A percentile compares a stretch with the other conserved stretches of the same genome.
These are phyloP conservation scores for Chitala chitala DNA, from an alignment of 2,113 vertebrate species.

Conservation along the genomic window DNA sequence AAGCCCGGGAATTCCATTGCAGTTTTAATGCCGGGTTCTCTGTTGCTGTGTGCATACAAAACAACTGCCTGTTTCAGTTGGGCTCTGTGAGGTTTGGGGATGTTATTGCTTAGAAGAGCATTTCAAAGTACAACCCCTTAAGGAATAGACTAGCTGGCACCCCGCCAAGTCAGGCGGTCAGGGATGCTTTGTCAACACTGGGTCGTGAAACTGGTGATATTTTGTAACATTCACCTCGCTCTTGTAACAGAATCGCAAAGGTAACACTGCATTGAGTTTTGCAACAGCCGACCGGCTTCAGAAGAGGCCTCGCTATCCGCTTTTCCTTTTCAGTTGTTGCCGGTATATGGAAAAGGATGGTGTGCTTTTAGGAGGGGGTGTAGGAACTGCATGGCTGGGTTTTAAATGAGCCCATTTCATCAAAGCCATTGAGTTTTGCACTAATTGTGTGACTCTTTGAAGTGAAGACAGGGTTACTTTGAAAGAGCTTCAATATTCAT, in stretches of 20 bases:
- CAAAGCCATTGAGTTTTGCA: no score
- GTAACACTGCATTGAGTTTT: no score
- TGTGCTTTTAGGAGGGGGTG: no score
- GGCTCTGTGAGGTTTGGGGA: constrained; percentile 11
- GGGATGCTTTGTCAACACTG: constrained; percentile 10
- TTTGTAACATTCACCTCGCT: constrained; percentile 34
- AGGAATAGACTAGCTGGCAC: not conserved
- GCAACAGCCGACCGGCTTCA: no score
- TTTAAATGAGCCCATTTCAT: no score
- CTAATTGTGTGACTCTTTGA: no score
- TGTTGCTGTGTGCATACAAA: constrained; percentile 26
- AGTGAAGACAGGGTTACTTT: no score
- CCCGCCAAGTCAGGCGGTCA: not conserved
- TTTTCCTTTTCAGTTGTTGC: no score
- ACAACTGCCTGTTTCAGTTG: constrained; percentile 30
- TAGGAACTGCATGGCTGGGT: no score
- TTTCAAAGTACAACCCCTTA: constrained; percentile 2
- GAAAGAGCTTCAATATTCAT: no score
- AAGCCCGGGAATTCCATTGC: constrained; percentile 38
- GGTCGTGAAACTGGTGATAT: constrained; percentile 42
- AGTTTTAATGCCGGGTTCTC: constrained; percentile 35
- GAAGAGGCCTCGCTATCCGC: no score
- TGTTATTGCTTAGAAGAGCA: constrained; percentile 8
- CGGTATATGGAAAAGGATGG: no score
- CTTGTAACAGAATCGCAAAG: constrained; percentile 32